Conservation (phyloP, 2,797 vertebrate species). For the Takifugu rubripes region DNA sequence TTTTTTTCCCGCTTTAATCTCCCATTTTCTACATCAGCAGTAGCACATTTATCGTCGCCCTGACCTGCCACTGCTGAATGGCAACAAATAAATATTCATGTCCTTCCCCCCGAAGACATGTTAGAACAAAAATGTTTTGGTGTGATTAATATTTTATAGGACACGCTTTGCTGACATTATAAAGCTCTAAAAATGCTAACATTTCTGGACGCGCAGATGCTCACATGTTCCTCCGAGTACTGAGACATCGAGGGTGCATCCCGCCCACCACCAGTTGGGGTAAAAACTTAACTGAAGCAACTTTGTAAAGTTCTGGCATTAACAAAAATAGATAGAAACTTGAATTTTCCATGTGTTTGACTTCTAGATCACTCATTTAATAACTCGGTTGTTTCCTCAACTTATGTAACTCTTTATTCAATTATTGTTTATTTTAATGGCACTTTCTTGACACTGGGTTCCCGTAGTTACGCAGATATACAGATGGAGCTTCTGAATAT, state of each 20-base stretch:
- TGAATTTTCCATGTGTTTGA: no score
- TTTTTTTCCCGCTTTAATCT: neutral
- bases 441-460: no score
- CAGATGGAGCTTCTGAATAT: no score
- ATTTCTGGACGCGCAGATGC: neutral
- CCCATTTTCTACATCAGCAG: neutral
- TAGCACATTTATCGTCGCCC: neutral
- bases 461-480: no score
- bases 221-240: neutral
- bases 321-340: no score
- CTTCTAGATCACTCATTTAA: no score
- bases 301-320: no score
- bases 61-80: neutral
- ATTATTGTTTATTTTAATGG: no score
- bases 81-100: conserved; percentile 3
- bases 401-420: no score
- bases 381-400: no score
- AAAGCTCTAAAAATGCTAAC: neutral
- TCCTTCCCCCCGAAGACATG: neutral
- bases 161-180: neutral
- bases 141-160: neutral
- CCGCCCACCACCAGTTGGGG: neutral
- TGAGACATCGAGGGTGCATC: neutral
- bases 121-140: neutral
- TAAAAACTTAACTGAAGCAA: no score